Evolutionary conservation across 2,797 vertebrate species (phyloP).

Genomic region (Natrix natrix): DNA sequence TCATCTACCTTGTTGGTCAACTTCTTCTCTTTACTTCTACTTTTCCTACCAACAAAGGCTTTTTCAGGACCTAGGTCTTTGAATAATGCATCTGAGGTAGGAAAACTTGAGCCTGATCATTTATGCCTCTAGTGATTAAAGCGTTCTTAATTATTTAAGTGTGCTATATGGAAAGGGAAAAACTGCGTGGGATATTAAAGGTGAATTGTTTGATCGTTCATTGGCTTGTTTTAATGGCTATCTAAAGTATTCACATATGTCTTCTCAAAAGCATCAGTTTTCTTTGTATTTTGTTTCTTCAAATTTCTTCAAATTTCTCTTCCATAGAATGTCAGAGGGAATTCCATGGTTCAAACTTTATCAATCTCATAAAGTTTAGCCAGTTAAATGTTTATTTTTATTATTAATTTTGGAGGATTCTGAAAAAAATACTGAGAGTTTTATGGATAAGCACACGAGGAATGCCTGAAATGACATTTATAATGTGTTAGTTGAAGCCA

Average conservation of each 20-base stretch:
- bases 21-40: not conserved
- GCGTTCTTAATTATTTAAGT: not conserved
- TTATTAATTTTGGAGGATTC: not conserved
- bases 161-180: not conserved
- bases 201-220: not conserved
- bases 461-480: not conserved
- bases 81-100: not conserved
- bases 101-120: not conserved
- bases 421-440: not conserved
- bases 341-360: not conserved
- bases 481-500: not conserved
- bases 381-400: not conserved
- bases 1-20: not conserved
- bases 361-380: not conserved
- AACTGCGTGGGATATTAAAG: not conserved
- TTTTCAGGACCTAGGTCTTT: not conserved
- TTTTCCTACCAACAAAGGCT: not conserved
- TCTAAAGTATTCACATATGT: not conserved
- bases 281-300: not conserved
- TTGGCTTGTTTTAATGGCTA: not conserved
- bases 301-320: not conserved
- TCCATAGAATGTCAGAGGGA: not conserved
- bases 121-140: not conserved
- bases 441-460: not conserved
- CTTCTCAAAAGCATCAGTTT: not conserved